A percentile compares a stretch with the other conserved stretches of the same genome.
phyloP scores from a whole-genome alignment of 2,888 invertebrate species.

The Omphaloscelis lunosa region DNA sequence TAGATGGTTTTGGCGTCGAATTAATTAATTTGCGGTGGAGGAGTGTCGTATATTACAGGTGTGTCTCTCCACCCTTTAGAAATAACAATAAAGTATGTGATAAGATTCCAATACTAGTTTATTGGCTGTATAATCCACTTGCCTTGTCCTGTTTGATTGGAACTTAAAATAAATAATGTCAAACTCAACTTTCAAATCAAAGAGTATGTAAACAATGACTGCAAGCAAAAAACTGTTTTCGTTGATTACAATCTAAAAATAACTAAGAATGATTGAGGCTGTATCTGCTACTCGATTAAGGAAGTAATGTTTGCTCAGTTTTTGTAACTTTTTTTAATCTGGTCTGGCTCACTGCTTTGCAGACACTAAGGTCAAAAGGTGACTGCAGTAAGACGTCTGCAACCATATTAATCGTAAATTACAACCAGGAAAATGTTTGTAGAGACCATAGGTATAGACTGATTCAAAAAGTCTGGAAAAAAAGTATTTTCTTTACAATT shows the following conservation, averaged over 20 bases:
- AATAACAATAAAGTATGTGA: constrained; percentile 46
- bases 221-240: constrained; percentile 9
- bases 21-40: constrained; percentile 58
- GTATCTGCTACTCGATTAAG: neutral
- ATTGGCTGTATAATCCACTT: constrained; percentile 33
- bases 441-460: neutral
- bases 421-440: neutral
- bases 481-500: neutral
- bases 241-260: constrained; percentile 8
- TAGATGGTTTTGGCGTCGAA: constrained; percentile 42
- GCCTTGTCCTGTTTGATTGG: constrained; percentile 13
- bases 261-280: constrained; percentile 6
- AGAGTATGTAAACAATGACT: too few species aligned
- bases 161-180: constrained; percentile 34
- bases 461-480: neutral
- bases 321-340: constrained; percentile 26
- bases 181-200: constrained; percentile 5
- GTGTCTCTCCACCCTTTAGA: constrained; percentile 41
- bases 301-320: constrained; percentile 36
- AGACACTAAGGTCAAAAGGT: constrained; percentile 35
- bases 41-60: constrained; percentile 57
- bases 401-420: neutral
- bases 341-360: neutral
- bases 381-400: constrained; percentile 26
- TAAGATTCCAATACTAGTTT: constrained; percentile 42